Conservation (phyloP, 1,140 invertebrate genomes). For the Artemia franciscana region DNA sequence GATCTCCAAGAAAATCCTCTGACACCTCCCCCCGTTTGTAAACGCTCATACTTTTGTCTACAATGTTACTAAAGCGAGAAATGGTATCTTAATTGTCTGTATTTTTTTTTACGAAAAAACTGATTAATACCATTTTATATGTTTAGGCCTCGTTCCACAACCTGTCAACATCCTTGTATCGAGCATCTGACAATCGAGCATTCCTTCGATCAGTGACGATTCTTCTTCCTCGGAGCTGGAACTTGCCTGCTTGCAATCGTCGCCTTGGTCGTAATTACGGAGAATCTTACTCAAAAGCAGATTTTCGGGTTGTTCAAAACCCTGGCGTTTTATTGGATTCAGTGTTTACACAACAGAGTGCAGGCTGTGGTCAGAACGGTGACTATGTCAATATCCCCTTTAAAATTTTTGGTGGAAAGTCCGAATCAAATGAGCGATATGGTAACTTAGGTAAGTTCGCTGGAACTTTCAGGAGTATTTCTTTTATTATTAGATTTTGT, state of each 20-base stretch:
- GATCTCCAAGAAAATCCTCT: too few relatives aligned
- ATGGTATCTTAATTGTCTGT: not conserved
- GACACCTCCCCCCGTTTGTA: too few relatives aligned
- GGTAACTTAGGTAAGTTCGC: slow-evolving; percentile 19
- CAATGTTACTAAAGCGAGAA: too few relatives aligned
- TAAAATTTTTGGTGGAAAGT: slow-evolving; percentile 15
- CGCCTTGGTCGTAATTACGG: slow-evolving; percentile 21
- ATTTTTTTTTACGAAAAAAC: not conserved
- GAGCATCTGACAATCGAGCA: slow-evolving; percentile 27
- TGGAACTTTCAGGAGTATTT: too few relatives aligned
- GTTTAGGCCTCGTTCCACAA: slow-evolving; percentile 25
- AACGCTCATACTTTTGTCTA: too few relatives aligned
- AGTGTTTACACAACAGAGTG: slow-evolving; percentile 31
- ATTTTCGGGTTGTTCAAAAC: slow-evolving; percentile 25
- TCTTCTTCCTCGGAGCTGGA: slow-evolving; percentile 28
- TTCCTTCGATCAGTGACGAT: slow-evolving; percentile 27
- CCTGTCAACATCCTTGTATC: slow-evolving; percentile 26
- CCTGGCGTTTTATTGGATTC: slow-evolving; percentile 26
- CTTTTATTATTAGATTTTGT: too few relatives aligned
- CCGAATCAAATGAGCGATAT: slow-evolving; percentile 12
- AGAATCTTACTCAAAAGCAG: slow-evolving; percentile 19
- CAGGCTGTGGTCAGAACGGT: slow-evolving; percentile 29
- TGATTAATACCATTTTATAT: slow-evolving; percentile 10
- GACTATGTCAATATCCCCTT: slow-evolving; percentile 31
- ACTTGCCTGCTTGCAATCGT: slow-evolving; percentile 15